Conservation (phyloP, 2,797 vertebrate genomes). For the Acanthurus lineatus region DNA sequence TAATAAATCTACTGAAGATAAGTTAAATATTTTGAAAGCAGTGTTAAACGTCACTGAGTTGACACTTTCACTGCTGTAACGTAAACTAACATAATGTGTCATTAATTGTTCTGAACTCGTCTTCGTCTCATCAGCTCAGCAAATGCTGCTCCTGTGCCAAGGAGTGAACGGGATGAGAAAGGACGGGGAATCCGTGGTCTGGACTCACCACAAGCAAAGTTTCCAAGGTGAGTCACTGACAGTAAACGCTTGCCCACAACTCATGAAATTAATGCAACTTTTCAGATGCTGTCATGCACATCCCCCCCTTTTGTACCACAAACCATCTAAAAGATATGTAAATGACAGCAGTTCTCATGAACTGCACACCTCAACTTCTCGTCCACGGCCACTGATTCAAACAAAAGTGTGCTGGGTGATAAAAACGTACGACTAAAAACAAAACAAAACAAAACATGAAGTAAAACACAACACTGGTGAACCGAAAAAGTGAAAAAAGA, state of each 20-base stretch:
- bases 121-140: slow-evolving; percentile 72
- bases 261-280: slow-evolving; percentile 48
- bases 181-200: slow-evolving; percentile 70
- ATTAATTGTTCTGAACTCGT: slow-evolving; percentile 4
- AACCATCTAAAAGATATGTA: not conserved
- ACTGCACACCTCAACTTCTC: slow-evolving; percentile 1
- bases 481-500: slow-evolving; percentile 19
- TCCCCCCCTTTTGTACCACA: slow-evolving; percentile 1
- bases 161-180: slow-evolving; percentile 73
- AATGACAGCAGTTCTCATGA: slow-evolving; percentile 1
- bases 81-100: not conserved
- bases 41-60: not conserved
- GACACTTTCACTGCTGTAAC: slow-evolving; percentile 1
- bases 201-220: slow-evolving; percentile 81
- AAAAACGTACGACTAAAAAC: no score
- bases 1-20: slow-evolving; percentile 6
- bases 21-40: not conserved
- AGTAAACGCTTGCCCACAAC: slow-evolving; percentile 46
- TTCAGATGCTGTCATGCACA: slow-evolving; percentile 29
- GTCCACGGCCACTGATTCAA: not conserved
- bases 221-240: slow-evolving; percentile 80
- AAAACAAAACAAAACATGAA: not conserved
- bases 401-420: slow-evolving; percentile 2
- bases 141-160: slow-evolving; percentile 81
- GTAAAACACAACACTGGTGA: slow-evolving; percentile 39